These are phyloP conservation scores for Sardina pilchardus DNA, from an alignment of 2,113 vertebrate species.

Conservation along the genomic window DNA sequence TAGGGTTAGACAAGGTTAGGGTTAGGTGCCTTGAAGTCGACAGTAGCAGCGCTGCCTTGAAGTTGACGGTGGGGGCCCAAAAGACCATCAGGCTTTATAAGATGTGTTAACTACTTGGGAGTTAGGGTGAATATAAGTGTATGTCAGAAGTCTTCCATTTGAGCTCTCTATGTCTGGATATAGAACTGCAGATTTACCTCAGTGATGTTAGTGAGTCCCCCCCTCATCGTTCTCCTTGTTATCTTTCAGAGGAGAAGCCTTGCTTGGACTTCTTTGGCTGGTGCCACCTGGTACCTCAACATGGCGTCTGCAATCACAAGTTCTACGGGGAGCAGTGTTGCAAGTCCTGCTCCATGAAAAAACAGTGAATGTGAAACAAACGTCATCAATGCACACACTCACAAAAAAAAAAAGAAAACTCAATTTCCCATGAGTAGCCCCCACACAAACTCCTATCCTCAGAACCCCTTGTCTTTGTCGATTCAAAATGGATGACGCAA, in stretches of 20 bases:
- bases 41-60: too few species aligned
- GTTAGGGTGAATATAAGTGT: too few species aligned
- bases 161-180: too few species aligned
- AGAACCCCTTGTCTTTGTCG: background rate
- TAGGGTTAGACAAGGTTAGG: too few species aligned
- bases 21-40: too few species aligned
- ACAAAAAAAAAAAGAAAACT: background rate
- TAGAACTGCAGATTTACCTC: background rate
- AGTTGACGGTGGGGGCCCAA: too few species aligned
- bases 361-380: slow-evolving; percentile 62
- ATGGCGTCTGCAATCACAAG: slow-evolving; percentile 93
- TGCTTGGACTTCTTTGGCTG: slow-evolving; percentile 90
- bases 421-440: slow-evolving; percentile 36
- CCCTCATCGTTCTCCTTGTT: background rate
- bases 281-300: slow-evolving; percentile 93
- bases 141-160: too few species aligned
- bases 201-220: background rate
- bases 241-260: slow-evolving; percentile 75
- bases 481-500: background rate
- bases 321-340: slow-evolving; percentile 97
- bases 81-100: too few species aligned
- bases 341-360: slow-evolving; percentile 86
- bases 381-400: background rate
- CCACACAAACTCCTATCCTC: background rate
- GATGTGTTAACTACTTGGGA: too few species aligned